Percentiles rank a stretch among this genome's conserved stretches.
These are phyloP conservation scores for Mythimna lalbum DNA, from an alignment of 2,888 invertebrate genomes.

Conservation along the genomic window DNA sequence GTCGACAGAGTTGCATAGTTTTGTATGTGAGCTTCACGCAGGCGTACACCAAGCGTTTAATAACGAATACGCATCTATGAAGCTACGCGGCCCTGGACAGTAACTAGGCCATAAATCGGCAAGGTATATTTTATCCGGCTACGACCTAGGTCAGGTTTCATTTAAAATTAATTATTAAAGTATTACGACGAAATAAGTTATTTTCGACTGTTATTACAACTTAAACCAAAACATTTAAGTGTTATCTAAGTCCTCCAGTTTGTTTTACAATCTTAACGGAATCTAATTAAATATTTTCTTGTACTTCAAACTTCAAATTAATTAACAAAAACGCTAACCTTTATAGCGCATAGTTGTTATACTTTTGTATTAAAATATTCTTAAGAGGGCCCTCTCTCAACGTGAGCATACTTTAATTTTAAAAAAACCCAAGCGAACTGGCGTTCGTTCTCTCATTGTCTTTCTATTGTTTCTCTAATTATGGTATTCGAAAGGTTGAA, in stretches of 20 bases:
- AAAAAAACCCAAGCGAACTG: too few relatives aligned
- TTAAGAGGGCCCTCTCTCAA: not conserved
- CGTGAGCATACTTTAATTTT: too few relatives aligned
- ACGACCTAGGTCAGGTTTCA: not conserved
- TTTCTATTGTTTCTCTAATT: too few relatives aligned
- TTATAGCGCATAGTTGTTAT: slow-evolving; percentile 12
- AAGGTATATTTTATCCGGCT: too few relatives aligned
- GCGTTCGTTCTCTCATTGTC: too few relatives aligned
- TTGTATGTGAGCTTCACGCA: too few relatives aligned
- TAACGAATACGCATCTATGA: too few relatives aligned
- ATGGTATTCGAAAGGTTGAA: too few relatives aligned
- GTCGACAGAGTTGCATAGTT: too few relatives aligned
- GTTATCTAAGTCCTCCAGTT: slow-evolving; percentile 6
- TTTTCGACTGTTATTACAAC: not conserved
- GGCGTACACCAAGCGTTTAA: too few relatives aligned
- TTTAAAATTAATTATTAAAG: not conserved
- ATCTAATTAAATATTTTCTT: slow-evolving; percentile 35
- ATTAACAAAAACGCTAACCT: slow-evolving; percentile 31
- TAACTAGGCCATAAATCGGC: too few relatives aligned
- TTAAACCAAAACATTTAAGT: not conserved
- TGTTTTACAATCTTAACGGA: slow-evolving; percentile 6
- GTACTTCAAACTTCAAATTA: slow-evolving; percentile 18
- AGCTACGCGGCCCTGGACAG: too few relatives aligned
- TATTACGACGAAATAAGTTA: not conserved
- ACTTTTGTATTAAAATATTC: slow-evolving; percentile 30